Conservation (phyloP, 53 echinoderm and acorn worm species). For the Mesocentrotus franciscanus region DNA sequence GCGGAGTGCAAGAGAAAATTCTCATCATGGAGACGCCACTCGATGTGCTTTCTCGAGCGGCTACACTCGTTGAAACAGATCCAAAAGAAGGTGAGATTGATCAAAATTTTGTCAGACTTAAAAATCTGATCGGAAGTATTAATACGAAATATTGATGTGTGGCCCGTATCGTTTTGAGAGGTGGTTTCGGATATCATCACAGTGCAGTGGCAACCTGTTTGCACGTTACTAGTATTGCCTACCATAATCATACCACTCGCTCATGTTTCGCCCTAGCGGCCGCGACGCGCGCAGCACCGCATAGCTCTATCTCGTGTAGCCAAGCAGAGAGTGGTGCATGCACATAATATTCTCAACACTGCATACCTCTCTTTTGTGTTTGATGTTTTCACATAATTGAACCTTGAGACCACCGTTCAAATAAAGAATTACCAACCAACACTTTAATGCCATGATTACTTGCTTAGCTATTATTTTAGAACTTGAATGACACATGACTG, state of each 20-base stretch:
- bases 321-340: neutral
- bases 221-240: neutral
- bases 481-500: neutral
- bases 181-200: neutral
- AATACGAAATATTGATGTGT: neutral
- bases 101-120: neutral
- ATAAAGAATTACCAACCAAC: neutral
- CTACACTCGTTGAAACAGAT: constrained; percentile 89
- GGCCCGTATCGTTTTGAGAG: neutral
- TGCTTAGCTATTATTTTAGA: neutral
- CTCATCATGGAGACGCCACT: constrained; percentile 79
- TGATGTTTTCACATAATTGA: constrained; percentile 51
- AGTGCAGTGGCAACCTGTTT: constrained; percentile 50
- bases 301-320: neutral
- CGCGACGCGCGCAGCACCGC: neutral
- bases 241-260: neutral
- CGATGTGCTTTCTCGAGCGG: constrained; percentile 92
- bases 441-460: constrained; percentile 12
- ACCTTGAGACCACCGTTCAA: constrained; percentile 50
- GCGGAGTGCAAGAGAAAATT: neutral
- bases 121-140: neutral
- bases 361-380: constrained; percentile 65
- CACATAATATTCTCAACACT: neutral
- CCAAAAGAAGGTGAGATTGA: constrained; percentile 73
- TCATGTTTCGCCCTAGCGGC: neutral